Base-by-base conservation (phyloP, 2,797 vertebrate genomes). In the Carapus acus region DNA sequence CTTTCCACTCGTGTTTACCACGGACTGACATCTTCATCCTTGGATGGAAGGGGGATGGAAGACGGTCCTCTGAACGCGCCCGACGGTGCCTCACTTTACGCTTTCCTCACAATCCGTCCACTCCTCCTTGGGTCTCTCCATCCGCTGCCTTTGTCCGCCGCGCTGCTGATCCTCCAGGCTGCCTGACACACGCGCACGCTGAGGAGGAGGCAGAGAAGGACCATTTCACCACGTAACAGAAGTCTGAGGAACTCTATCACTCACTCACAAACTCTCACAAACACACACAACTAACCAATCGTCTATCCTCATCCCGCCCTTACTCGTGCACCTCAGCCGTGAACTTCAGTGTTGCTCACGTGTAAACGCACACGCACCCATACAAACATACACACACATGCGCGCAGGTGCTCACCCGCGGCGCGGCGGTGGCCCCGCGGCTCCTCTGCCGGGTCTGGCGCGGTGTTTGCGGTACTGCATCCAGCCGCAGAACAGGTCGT, bases 401-500 rank as follows among this genome's bases (percentile, higher is more conserved):
- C n/a, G n/a, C n/a, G n/a, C n/a, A n/a, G n/a, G n/a, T 13, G 37
- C 87, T 80, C 67, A 94, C 92, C 91, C 88, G 21, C 87, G 81
- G 49, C 81, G 75, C 87, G 87, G 88, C 34, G 84, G 82, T 0
- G 88, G 87, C 62, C 86, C 85, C 0, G 81, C 43, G 0, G 82
- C 43, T 43, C 75, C 84, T 69, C 84, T 86, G 58, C 86, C 85
- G 0, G 89, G 88, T 59, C 85, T 89, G 71, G 79, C 67, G 14
- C 84, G 82, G 74, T 85, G 88, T 70, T 85, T 88, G 59, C 87
- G 83, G 56, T 91, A 85, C 67, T 92, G 90, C 83, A 94, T 89
- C 88, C 89, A 92, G 62, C 92, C 93, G 3, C 91, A 91, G 50
- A 94, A 82, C 76, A 94, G 79, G 73, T 93, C 92, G 42, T 94